These are phyloP conservation scores for Patella ulyssiponensis DNA, from an alignment of 2,888 invertebrate species.

Conservation along the genomic window DNA sequence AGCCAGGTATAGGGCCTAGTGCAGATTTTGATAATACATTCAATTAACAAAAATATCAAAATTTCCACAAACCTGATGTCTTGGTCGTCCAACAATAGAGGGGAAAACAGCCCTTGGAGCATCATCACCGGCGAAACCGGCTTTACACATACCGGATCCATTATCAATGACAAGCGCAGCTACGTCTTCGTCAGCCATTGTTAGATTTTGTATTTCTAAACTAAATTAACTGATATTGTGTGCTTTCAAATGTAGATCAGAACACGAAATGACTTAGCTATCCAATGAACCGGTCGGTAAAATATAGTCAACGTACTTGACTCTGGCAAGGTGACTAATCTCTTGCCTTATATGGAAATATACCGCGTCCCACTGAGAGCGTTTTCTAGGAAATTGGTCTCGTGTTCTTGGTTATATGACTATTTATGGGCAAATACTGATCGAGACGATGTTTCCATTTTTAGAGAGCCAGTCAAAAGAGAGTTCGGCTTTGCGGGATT, in stretches of 20 bases:
- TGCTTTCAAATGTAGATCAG: too few species aligned
- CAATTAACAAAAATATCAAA: background rate
- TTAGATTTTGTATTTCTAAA: background rate
- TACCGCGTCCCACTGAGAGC: constrained; percentile 13
- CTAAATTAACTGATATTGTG: background rate
- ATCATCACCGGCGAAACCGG: constrained; percentile 40
- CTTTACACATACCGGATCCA: constrained; percentile 87
- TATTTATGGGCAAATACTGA: constrained; percentile 24
- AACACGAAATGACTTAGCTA: too few species aligned
- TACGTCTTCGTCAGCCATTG: constrained; percentile 30
- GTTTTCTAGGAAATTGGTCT: constrained; percentile 28
- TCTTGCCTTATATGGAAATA: constrained; percentile 28
- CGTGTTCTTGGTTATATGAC: constrained; percentile 18
- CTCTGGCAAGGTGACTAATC: background rate
- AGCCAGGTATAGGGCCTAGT: too few species aligned
- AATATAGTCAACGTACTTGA: too few species aligned
- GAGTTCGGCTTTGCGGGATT: background rate
- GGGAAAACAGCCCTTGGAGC: constrained; percentile 26
- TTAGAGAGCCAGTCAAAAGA: background rate
- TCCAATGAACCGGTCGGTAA: too few species aligned
- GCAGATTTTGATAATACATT: too few species aligned
- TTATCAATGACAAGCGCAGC: constrained; percentile 88
- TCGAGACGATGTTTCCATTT: background rate
- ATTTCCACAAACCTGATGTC: constrained; percentile 1
- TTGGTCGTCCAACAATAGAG: constrained; percentile 5